Evolutionary conservation across 2,888 invertebrate species (phyloP).

Genomic region (Ectobius pallidus): DNA sequence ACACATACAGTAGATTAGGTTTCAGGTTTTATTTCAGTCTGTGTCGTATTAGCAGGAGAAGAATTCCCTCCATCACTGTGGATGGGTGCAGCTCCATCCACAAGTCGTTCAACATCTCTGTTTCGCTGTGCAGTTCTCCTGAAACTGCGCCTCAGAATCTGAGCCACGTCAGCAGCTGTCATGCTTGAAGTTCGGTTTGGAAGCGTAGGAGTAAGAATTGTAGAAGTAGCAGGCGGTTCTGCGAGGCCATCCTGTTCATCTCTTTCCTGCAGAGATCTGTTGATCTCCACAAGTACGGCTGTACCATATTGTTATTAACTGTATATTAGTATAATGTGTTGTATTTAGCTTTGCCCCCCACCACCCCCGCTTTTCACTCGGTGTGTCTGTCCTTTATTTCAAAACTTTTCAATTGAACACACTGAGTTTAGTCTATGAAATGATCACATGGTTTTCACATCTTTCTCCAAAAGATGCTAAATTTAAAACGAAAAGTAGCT

Average conservation of each 20-base stretch:
- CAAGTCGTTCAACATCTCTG: neutral
- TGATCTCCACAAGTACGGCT: conserved; percentile 67
- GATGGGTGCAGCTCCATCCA: conserved; percentile 17
- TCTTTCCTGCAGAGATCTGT: conserved; percentile 51
- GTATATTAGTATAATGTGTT: too few relatives aligned
- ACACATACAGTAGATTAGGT: neutral
- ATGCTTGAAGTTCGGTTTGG: conserved; percentile 52
- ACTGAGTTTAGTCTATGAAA: too few relatives aligned
- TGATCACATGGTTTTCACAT: too few relatives aligned
- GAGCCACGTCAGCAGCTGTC: conserved; percentile 64
- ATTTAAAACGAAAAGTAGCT: too few relatives aligned
- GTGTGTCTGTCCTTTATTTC: too few relatives aligned
- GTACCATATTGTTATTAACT: too few relatives aligned
- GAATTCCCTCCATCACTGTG: neutral
- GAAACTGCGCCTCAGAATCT: conserved; percentile 63
- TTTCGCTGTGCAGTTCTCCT: conserved; percentile 51
- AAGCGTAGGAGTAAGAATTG: neutral
- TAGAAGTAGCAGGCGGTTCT: neutral
- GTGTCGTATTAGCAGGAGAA: neutral
- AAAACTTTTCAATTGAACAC: too few relatives aligned
- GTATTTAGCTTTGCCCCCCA: too few relatives aligned
- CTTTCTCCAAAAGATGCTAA: too few relatives aligned
- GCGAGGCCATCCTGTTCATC: neutral
- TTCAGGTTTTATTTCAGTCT: neutral
- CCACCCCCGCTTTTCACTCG: too few relatives aligned